Evolutionary conservation across 2,888 invertebrate species (phyloP), one percentile per base, ranked within the genome.

Genomic region (Punctoribates punctum): DNA sequence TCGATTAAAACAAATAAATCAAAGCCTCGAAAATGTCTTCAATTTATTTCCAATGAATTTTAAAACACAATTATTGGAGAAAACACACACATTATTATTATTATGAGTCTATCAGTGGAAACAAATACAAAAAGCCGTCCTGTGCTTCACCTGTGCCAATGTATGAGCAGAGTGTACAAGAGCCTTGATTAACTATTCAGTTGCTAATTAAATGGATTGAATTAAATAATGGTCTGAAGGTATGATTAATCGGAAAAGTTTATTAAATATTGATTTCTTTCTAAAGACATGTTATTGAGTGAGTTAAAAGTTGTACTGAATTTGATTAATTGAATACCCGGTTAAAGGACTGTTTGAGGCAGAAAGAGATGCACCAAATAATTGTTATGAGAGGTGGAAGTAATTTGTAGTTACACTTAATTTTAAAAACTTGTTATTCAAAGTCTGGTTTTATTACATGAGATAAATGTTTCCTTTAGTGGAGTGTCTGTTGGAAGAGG

Each of bases 391-490:
- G 65, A 65, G 13, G 38, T 65, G 34, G n/a, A 65, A 65, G 65
- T 34, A 65, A 65, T 65, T 65, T 65, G 65, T 65, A 65, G 65
- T 65, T 65, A 34, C 65, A 65, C 34, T 38, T 65, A 29, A 65
- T 34, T 65, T 34, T 17, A 34, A 34, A 65, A 65, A 65, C 65
- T 65, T 65, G 34, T 65, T 65, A 65, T 65, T 65, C 65, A 57
- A 57, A 23, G 65, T 65, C 38, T 65, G 65, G 15, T 65, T 65
- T 34, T 17, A n/a, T 17, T 17, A 8, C 27, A 17, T 29, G 34
- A 34, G 65, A 65, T 65, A 65, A 65, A 38, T 65, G 65, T 38
- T 65, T 65, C 65, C 65, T 65, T 38, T 65, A n/a, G 65, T 62
- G 34, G 15, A 6, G 27, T 38, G 17, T 34, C 25, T 23, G 65